Base-by-base conservation (phyloP, 2,113 vertebrate species). In the Globicephala melas region DNA sequence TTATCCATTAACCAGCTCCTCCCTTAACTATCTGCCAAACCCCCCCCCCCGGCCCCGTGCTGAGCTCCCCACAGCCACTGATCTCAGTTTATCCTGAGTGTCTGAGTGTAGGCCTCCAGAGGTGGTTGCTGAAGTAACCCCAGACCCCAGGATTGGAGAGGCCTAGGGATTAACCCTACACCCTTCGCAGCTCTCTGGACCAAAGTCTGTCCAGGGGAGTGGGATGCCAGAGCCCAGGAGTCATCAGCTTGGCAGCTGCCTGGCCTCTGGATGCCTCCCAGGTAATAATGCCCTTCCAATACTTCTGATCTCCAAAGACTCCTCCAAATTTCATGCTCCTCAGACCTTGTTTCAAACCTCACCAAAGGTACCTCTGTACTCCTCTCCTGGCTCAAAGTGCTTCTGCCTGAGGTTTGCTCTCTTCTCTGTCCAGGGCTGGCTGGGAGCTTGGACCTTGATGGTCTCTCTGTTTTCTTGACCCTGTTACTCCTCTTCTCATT, bases 1-100 rank as follows among this genome's bases (percentile, higher is more conserved):
- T 98, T 97, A 96, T 87, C 96, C 97, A 98, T 98, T 98, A 98
- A 98, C 98, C 84, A 96, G 96, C 80, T 74, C 93, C 95, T 97
- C 97, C 93, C 92, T 95, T 63, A 74, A 65, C 63, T 62, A 65
- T 47, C 95, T 91, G 96, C 92, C 79, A 41, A 8, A n/a, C 53
- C 33, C 2, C 5, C 11, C 17, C 5, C 11, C 17, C 17, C 91
- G 36, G n/a, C 28, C 1, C 21, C 14, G 36, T 44, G 87, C 84
- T 60, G 31, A 62, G 87, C 63, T 81, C 47, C 73, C 36, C 26
- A 41, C 28, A 73, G 79, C 70, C 63, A 70, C 20, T 20, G 73
- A 89, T 80, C 95, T 88, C 96, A 96, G 97, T 96, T 91, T 89
- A 92, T 94, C 91, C 23, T 2, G 41, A 88, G 50, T 85, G 60